A percentile compares a stretch with the other conserved stretches of the same genome.
These are phyloP conservation scores for Ispidina lecontei DNA, from an alignment of 2,797 vertebrate species.

Conservation along the genomic window DNA sequence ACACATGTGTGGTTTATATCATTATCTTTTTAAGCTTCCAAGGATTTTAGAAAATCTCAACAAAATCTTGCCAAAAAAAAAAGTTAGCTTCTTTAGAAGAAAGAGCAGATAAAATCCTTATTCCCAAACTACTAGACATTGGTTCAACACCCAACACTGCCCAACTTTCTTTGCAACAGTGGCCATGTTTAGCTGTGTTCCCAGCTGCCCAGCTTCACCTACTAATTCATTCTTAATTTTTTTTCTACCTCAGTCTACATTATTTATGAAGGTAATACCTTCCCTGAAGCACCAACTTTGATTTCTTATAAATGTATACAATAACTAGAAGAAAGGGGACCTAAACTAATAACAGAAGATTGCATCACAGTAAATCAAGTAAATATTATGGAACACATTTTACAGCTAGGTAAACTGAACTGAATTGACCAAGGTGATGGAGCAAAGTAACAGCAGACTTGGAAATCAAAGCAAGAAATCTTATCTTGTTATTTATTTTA, in stretches of 20 bases:
- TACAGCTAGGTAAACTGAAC: neutral
- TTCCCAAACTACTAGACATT: neutral
- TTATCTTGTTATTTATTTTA: neutral
- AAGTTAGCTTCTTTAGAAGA: neutral
- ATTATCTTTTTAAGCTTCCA: neutral
- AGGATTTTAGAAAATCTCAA: neutral
- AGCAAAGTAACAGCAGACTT: neutral
- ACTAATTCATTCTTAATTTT: neutral
- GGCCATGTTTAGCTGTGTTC: neutral
- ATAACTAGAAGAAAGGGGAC: conserved; percentile 2
- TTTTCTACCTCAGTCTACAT: neutral
- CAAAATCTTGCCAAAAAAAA: neutral
- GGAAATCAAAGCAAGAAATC: conserved; percentile 34
- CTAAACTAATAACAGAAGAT: neutral
- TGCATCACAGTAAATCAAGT: conserved; percentile 6
- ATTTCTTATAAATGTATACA: neutral
- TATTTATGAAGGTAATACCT: neutral
- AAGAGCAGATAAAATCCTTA: neutral
- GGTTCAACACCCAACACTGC: neutral
- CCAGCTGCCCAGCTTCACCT: neutral
- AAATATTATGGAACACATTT: neutral
- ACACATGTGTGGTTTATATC: neutral
- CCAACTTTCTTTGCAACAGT: neutral
- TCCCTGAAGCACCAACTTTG: neutral
- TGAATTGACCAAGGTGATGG: neutral